These are phyloP conservation scores for Hemicentrotus pulcherrimus DNA, from an alignment of 35 echinoderm and acorn worm species.

Conservation along the genomic window DNA sequence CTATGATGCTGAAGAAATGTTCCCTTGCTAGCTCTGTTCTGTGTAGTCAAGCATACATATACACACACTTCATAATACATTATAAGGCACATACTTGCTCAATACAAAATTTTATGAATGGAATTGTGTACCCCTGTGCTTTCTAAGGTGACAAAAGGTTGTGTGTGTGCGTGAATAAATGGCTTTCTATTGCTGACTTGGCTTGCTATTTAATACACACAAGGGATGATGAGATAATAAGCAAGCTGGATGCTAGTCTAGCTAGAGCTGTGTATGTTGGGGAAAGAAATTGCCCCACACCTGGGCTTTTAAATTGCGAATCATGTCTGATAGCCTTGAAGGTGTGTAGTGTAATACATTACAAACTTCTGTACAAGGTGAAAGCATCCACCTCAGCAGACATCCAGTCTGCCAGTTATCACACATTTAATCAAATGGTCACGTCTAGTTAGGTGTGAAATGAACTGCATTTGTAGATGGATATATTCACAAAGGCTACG, in stretches of 20 bases:
- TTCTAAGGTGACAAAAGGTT: neutral
- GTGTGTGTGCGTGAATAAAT: neutral
- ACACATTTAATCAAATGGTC: too few species aligned
- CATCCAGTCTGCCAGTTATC: too few species aligned
- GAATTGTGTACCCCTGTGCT: neutral
- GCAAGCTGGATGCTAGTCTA: neutral
- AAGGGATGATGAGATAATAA: neutral
- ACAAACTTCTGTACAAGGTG: too few species aligned
- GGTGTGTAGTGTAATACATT: too few species aligned
- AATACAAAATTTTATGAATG: constrained; percentile 13
- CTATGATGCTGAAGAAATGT: neutral
- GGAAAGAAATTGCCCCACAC: neutral
- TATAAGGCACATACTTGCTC: neutral
- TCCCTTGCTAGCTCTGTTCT: neutral
- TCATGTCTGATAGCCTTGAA: too few species aligned
- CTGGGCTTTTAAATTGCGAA: too few species aligned
- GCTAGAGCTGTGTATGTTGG: neutral
- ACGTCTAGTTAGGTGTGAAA: too few species aligned
- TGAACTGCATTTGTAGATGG: too few species aligned
- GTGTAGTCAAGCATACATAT: neutral
- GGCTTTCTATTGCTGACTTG: neutral
- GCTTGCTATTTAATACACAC: neutral
- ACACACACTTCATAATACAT: constrained; percentile 7
- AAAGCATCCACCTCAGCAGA: too few species aligned
- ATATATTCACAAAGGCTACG: too few species aligned